Base-by-base conservation (phyloP, 1,140 invertebrate species). In the Panagrolaimus sp. region DNA sequence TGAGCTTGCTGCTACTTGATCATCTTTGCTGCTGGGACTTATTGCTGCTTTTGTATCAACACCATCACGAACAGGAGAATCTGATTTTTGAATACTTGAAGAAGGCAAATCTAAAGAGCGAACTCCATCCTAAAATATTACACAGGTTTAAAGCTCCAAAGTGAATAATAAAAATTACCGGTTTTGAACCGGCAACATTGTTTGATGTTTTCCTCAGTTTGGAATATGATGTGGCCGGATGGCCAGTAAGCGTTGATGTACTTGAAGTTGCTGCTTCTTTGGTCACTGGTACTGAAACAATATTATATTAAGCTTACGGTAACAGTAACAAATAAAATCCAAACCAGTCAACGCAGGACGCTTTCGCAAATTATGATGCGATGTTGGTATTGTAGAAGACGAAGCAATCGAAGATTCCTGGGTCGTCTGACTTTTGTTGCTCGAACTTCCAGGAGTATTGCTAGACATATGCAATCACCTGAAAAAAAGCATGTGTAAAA, bases 161-260 rank as follows among this genome's bases (percentile, higher is more conserved):
- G n/a, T n/a, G 21, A 28, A 12, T 3, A 58, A 58, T 21, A 21
- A 17, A 58, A 58, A 0, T 15, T 21, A 28, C 21, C 21, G 21
- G 28, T 21, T 58, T 21, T n/a, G n/a, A 21, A 21, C 12, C 14
- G 52, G 8, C 10, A 12, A 48, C 47, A n/a, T 48, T 15, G 47
- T 48, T 48, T n/a, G 47, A 48, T n/a, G 47, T 28, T 58, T 58
- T 58, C 21, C 52, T 21, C 52, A 58, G 52, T 58, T 58, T 58
- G 52, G 52, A n/a, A 7, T 4, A 38, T 38, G 32, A 38, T 38
- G 32, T 38, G 32, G 32, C 32, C 32, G 32, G 32, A 4, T 38
- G 32, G 32, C 32, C 32, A 38, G 32, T 4, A 38, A 38, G 2
- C 7, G 32, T 38, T 38, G 32, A 38, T 2, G 32, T 38, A 38